Conservation (phyloP, 30 jellyfish, hydroid and myxozoan genomes). For the Morbakka virulenta region DNA sequence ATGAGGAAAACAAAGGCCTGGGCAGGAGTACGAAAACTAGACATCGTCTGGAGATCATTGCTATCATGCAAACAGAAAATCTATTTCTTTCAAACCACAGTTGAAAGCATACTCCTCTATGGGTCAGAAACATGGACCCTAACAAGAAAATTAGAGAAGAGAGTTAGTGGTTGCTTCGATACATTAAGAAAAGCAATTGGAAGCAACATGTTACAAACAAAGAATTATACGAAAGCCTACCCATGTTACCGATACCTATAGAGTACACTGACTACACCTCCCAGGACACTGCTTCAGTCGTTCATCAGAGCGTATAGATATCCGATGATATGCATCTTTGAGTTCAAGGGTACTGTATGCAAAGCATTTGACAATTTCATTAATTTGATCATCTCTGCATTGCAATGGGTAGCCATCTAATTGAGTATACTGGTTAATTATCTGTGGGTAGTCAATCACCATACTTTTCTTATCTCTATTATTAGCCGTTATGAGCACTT, state of each 20-base stretch:
- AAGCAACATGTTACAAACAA: too few species aligned
- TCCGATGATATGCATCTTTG: constrained; percentile 51
- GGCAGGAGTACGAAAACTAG: too few species aligned
- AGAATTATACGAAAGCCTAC: too few species aligned
- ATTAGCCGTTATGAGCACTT: constrained; percentile 34
- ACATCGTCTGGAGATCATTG: too few species aligned
- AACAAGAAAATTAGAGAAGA: too few species aligned
- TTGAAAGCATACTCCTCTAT: too few species aligned
- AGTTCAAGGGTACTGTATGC: constrained; percentile 37
- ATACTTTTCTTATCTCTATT: constrained; percentile 23
- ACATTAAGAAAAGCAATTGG: constrained; percentile 24
- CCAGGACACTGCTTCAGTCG: constrained; percentile 25
- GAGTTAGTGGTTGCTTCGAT: constrained; percentile 8
- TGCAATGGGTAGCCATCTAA: constrained; percentile 76
- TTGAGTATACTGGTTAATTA: too few species aligned
- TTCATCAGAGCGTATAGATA: constrained; percentile 2
- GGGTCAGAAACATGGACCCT: too few species aligned
- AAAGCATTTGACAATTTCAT: constrained; percentile 13
- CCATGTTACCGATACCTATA: constrained; percentile 2
- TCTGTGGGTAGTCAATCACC: too few species aligned
- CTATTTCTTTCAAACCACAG: constrained; percentile 4
- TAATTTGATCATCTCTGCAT: constrained; percentile 15
- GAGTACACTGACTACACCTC: constrained; percentile 10
- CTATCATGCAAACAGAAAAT: too few species aligned
- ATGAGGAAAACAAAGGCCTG: too few species aligned